phyloP scores from a whole-genome alignment of 2,113 vertebrate genomes.

The Merops nubicus region DNA sequence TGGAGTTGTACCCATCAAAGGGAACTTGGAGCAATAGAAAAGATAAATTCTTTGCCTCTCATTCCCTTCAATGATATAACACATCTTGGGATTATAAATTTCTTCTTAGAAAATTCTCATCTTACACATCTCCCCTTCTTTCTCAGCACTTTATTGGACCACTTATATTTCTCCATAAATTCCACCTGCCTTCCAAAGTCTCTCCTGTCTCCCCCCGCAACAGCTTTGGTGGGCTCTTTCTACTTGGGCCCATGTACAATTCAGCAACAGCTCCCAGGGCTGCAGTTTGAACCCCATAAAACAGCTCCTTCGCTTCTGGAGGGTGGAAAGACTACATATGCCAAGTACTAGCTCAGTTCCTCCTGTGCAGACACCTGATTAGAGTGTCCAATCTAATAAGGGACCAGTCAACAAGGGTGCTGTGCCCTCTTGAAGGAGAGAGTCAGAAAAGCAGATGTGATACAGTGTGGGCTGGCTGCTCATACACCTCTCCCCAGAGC shows the following conservation, averaged over 20 bases:
- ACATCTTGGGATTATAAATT: not conserved
- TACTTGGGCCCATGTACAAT: not conserved
- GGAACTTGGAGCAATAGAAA: not conserved
- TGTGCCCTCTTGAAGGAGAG: not conserved
- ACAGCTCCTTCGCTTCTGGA: not conserved
- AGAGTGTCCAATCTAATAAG: not conserved
- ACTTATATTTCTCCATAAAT: not conserved
- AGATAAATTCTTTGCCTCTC: not conserved
- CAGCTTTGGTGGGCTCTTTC: not conserved
- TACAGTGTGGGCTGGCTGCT: not conserved
- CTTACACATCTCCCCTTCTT: not conserved
- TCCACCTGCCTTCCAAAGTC: not conserved
- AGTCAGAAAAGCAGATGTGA: not conserved
- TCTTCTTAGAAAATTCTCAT: not conserved
- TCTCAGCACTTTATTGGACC: not conserved
- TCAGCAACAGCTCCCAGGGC: not conserved
- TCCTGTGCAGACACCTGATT: not conserved
- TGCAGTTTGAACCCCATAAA: constrained; percentile 18
- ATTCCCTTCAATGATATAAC: not conserved
- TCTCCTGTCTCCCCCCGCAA: not conserved
- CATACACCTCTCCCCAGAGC: not conserved
- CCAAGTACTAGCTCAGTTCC: not conserved
- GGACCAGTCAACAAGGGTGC: not conserved
- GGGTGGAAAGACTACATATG: not conserved
- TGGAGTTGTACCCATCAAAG: not conserved